Percentiles rank a stretch among this genome's conserved stretches.
Evolutionary conservation across 1,140 invertebrate genomes (phyloP).

Genomic region (Tenebrio molitor): DNA sequence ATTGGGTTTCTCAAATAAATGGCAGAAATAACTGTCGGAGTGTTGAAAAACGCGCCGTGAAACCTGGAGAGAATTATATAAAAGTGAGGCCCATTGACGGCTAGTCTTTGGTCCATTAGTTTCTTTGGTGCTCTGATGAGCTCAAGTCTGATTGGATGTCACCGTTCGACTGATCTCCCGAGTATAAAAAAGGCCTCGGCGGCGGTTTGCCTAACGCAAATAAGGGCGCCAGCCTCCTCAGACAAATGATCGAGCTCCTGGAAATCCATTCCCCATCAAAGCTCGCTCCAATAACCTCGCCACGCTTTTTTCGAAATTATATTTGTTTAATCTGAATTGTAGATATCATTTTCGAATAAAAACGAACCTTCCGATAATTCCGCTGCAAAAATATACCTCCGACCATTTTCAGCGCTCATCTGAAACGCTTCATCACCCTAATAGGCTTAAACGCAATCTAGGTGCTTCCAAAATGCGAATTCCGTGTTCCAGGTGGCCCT

Average conservation of each 20-base stretch:
- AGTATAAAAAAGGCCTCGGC: constrained; percentile 46
- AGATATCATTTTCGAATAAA: constrained; percentile 55
- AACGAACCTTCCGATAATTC: constrained; percentile 21
- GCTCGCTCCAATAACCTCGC: constrained; percentile 51
- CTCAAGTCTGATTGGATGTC: constrained; percentile 46
- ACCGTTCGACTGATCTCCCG: constrained; percentile 32
- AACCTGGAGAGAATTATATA: constrained; percentile 44
- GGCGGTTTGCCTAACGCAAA: constrained; percentile 54
- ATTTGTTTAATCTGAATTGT: constrained; percentile 61
- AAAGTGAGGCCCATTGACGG: constrained; percentile 43
- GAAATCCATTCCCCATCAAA: constrained; percentile 53
- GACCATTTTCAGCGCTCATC: constrained; percentile 17
- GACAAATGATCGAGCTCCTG: constrained; percentile 47
- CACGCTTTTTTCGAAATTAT: constrained; percentile 56
- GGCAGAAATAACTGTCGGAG: constrained; percentile 57
- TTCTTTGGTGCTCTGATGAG: constrained; percentile 47
- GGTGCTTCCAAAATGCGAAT: constrained; percentile 33
- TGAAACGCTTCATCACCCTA: constrained; percentile 29
- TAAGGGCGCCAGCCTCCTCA: constrained; percentile 54
- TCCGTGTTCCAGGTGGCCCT: constrained; percentile 29
- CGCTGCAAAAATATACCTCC: constrained; percentile 15
- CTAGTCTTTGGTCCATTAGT: constrained; percentile 46
- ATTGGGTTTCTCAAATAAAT: constrained; percentile 57
- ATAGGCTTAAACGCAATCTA: constrained; percentile 39
- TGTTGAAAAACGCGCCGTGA: constrained; percentile 50